Evolutionary conservation across 2,888 invertebrate genomes (phyloP).

Genomic region (Pardosa pseudoannulata): DNA sequence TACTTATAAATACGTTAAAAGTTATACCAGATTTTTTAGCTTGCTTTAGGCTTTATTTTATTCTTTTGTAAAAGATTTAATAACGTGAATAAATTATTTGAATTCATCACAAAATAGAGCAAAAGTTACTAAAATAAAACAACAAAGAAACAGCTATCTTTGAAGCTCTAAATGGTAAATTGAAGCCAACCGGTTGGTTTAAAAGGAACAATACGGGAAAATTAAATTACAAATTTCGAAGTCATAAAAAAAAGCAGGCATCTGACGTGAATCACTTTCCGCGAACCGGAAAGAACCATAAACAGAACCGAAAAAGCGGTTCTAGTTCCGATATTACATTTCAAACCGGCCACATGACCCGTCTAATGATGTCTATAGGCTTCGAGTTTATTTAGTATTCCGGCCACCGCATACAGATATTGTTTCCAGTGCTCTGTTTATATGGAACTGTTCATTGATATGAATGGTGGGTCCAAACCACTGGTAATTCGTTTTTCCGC

Average conservation of each 20-base stretch:
- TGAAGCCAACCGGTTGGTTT: not conserved
- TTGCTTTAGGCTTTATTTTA: too few relatives aligned
- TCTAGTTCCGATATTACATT: slow-evolving; percentile 55
- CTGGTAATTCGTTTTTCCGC: slow-evolving; percentile 63
- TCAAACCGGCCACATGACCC: slow-evolving; percentile 59
- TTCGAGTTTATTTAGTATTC: slow-evolving; percentile 66
- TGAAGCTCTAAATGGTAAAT: not conserved
- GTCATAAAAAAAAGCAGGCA: not conserved
- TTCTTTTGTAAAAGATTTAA: too few relatives aligned
- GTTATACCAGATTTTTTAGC: too few relatives aligned
- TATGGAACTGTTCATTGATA: slow-evolving; percentile 65
- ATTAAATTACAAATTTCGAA: slow-evolving; percentile 16
- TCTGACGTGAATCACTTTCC: slow-evolving; percentile 6
- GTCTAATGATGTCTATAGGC: slow-evolving; percentile 65
- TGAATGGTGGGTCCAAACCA: slow-evolving; percentile 62
- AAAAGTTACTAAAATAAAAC: not conserved
- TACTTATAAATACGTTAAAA: too few relatives aligned
- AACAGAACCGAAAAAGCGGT: slow-evolving; percentile 55
- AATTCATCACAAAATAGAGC: too few relatives aligned
- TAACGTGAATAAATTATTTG: too few relatives aligned
- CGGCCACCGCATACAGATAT: slow-evolving; percentile 61
- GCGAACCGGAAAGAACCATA: slow-evolving; percentile 28
- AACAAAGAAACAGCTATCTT: not conserved
- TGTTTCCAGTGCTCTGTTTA: slow-evolving; percentile 61
- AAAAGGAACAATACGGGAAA: not conserved